Evolutionary conservation across 1,140 invertebrate species (phyloP), one percentile per base, ranked within the genome.

Genomic region (Aphidius gifuensis): DNA sequence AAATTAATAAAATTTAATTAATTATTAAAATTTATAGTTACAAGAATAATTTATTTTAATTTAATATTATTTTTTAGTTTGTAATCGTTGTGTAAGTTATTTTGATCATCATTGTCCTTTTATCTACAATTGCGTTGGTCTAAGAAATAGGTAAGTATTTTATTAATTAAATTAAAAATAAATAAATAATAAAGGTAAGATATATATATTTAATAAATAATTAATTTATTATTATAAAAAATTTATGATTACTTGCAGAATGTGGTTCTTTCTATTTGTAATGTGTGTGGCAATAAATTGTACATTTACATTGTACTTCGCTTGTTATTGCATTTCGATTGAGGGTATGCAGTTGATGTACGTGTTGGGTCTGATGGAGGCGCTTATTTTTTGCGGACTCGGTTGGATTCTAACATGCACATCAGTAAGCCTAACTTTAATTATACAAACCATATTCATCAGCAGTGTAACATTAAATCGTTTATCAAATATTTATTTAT

Each of bases 61-160:
- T 16, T 16, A 16, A 16, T 32, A 32, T 32, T 32, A 32, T 32
- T 32, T 16, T 32, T 32, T 32, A 32, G 88, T 93, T 50, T 97
- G 94, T 77, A 94, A 95, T 72, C 86, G 94, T 65, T 97, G 94
- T 75, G 92, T 96, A 3, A 88, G 89, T 1, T 92, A 94, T 73
- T 96, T 96, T 69, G 94, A 97, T 74, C 94, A 97, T 78, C 94
- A 97, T 70, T 97, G 94, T 74, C 93, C 93, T 0, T 97, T 95
- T 72, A 94, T 97, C 66, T 93, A 95, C 75, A 96, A 96, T 73
- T 97, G 94, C 77, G 92, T 97, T 8, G 92, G 92, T 4, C 78
- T 93, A 21, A 84, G 87, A 48, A 94, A 94, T 74, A 84, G 91
- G 84, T 83, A 70, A 65, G 62, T 51, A 8, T 39, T n/a, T 59